A percentile compares a stretch with the other conserved stretches of the same genome.
Evolutionary conservation across 1,140 invertebrate genomes (phyloP).

Genomic region (Stegodyphus dumicola): DNA sequence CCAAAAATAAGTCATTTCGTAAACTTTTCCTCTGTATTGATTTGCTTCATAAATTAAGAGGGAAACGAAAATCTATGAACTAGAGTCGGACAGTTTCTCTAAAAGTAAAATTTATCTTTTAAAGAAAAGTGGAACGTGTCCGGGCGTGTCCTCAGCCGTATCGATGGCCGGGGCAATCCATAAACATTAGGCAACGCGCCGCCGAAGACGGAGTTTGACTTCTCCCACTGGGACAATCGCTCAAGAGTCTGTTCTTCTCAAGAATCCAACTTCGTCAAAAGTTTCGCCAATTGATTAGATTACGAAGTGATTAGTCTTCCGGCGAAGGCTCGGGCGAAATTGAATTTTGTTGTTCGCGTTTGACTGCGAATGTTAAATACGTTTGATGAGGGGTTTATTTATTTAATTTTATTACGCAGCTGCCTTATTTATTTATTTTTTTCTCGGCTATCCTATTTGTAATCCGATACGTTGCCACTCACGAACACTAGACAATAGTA

Average conservation of each 20-base stretch:
- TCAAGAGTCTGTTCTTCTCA: conserved; percentile 35
- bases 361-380: conserved; percentile 59
- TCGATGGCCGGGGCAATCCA: conserved; percentile 44
- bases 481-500: no score
- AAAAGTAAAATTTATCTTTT: conserved; percentile 59
- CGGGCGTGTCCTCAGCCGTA: neutral
- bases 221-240: conserved; percentile 49
- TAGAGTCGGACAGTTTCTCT: conserved; percentile 6
- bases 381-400: conserved; percentile 52
- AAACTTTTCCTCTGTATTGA: no score
- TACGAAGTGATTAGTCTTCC: conserved; percentile 57
- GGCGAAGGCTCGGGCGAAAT: conserved; percentile 20
- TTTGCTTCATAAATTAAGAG: no score
- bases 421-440: no score
- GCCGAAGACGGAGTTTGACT: neutral
- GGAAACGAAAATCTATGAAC: no score
- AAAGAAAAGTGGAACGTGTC: conserved; percentile 30
- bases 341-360: conserved; percentile 48
- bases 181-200: conserved; percentile 42
- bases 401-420: conserved; percentile 32
- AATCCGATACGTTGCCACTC: no score
- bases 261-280: conserved; percentile 59
- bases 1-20: no score
- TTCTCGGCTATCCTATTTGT: no score
- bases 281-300: conserved; percentile 59